Evolutionary conservation across 2,888 invertebrate genomes (phyloP).

Genomic region (Oxycera nigricornis): DNA sequence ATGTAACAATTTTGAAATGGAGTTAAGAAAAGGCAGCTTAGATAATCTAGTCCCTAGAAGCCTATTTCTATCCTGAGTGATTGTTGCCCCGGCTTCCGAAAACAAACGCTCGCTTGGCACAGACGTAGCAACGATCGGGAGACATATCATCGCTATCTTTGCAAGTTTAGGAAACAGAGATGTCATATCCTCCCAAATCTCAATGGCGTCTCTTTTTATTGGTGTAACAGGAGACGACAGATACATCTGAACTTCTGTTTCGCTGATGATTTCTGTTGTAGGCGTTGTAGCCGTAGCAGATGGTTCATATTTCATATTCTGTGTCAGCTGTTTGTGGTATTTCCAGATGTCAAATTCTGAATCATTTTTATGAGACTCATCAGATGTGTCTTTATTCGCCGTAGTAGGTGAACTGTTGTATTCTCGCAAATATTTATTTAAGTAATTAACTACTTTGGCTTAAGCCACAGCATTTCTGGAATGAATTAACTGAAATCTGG

Average conservation of each 20-base stretch:
- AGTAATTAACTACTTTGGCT: constrained; percentile 51
- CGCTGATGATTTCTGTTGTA: constrained; percentile 33
- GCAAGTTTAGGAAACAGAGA: constrained; percentile 51
- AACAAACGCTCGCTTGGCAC: constrained; percentile 55
- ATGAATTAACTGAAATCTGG: no score
- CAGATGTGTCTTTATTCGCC: background rate
- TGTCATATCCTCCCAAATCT: constrained; percentile 52
- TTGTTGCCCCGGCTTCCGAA: constrained; percentile 54
- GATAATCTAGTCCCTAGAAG: constrained; percentile 44
- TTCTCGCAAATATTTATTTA: constrained; percentile 50
- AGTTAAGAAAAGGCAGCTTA: constrained; percentile 41
- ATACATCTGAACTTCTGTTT: constrained; percentile 51
- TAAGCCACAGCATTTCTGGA: constrained; percentile 50
- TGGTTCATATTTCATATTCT: constrained; percentile 37
- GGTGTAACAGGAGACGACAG: constrained; percentile 52
- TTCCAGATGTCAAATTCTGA: constrained; percentile 51
- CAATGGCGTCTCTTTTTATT: no score
- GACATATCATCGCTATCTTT: constrained; percentile 52
- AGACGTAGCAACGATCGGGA: constrained; percentile 53
- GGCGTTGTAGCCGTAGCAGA: background rate
- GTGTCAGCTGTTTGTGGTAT: constrained; percentile 53
- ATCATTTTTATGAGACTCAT: constrained; percentile 44
- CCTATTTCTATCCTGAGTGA: constrained; percentile 53
- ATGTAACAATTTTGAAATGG: no score
- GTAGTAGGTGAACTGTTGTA: constrained; percentile 42